These are phyloP conservation scores for Salarias fasciatus DNA, from an alignment of 2,797 vertebrate species.

Conservation along the genomic window DNA sequence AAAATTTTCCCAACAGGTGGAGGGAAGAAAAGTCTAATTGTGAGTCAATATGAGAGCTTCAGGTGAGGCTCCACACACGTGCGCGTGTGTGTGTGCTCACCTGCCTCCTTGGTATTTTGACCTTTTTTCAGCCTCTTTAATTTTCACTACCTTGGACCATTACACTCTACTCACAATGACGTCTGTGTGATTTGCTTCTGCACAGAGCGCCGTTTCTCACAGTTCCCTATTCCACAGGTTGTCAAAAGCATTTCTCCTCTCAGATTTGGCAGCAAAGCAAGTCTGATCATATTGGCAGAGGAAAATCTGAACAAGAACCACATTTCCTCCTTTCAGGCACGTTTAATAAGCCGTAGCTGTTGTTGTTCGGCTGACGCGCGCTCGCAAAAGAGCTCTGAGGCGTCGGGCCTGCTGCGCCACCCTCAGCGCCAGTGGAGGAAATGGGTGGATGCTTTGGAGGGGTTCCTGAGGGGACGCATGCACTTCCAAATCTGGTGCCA, in stretches of 20 bases:
- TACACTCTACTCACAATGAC: constrained; percentile 22
- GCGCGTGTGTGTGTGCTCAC: constrained; percentile 23
- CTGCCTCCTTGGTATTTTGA: constrained; percentile 33
- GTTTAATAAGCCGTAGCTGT: constrained; percentile 51
- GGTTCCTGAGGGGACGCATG: constrained; percentile 43
- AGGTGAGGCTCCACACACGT: constrained; percentile 12
- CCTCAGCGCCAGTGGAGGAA: constrained; percentile 62
- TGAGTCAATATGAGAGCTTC: not conserved
- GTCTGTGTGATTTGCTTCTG: constrained; percentile 27
- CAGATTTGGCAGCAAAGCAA: constrained; percentile 23
- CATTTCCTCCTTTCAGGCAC: constrained; percentile 49
- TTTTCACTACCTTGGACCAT: constrained; percentile 17
- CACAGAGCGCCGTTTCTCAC: constrained; percentile 33
- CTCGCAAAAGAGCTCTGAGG: constrained; percentile 34
- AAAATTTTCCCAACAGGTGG: not conserved
- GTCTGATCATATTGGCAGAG: constrained; percentile 37
- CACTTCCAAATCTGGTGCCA: constrained; percentile 53
- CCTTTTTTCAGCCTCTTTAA: constrained; percentile 33
- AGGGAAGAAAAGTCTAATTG: constrained; percentile 30
- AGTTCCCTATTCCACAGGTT: constrained; percentile 28
- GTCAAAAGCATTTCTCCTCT: constrained; percentile 19
- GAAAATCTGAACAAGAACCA: constrained; percentile 48
- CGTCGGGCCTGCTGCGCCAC: constrained; percentile 26
- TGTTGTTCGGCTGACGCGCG: constrained; percentile 42
- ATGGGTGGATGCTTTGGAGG: constrained; percentile 67